Evolutionary conservation across 2,888 invertebrate genomes (phyloP), one percentile per base, ranked within the genome.

Genomic region (Thelaira solivaga): DNA sequence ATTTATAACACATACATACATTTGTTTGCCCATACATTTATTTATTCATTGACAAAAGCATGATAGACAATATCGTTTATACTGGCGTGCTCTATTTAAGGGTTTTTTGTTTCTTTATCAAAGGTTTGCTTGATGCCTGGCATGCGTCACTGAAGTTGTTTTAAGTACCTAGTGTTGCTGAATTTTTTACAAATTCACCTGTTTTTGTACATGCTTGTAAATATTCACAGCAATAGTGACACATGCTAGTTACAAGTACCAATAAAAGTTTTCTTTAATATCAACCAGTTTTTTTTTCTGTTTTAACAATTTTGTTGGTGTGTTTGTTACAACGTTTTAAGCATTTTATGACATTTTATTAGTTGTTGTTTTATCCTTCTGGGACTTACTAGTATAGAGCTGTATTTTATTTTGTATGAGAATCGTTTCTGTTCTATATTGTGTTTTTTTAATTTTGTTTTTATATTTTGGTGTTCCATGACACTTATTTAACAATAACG

Each of bases 401-500:
- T 22, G 39, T 34, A 11, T 47, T 53, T 36, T 45, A 59, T 64
- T 31, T 47, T 22, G 8, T 49, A 29, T 39, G 36, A 13, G 16
- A 6, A 10, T 10, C 24, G 65, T 39, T 10, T 29, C 39, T 73
- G 57, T 39, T n/a, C n/a, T n/a, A n/a, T n/a, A n/a, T n/a, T 55
- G 39, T 45, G 41, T 10, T 16, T 34, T 49, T 29, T 62, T 47
- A 16, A 31, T 69, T n/a, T 5, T 57, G 62, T 13, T n/a, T n/a
- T n/a, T n/a, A n/a, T n/a, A n/a, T n/a, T n/a, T n/a, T 65, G 31
- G 53, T 76, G 55, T 62, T 72, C 20, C 26, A 55, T 76, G 72
- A 67, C 72, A 72, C 72, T 76, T 72, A 72, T 72, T 72, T 67
- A 72, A 72, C 62, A 67, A 72, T 26, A 72, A 71, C 51, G 36